phyloP scores from a whole-genome alignment of 2,888 invertebrate species.

The Ceramica pisi region DNA sequence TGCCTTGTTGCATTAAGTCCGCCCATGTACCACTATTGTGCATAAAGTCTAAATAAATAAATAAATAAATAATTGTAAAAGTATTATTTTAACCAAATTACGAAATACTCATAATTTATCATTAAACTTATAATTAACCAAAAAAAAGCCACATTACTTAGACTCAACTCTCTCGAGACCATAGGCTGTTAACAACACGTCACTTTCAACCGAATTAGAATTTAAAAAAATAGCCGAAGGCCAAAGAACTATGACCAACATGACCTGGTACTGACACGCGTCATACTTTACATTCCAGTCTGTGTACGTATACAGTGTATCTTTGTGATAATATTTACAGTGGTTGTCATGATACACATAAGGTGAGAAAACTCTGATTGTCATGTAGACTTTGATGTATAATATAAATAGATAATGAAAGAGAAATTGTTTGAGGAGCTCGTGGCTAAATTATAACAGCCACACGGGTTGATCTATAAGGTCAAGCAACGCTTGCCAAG shows the following conservation, averaged over 20 bases:
- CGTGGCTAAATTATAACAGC: too few relatives aligned
- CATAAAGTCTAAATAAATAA: too few relatives aligned
- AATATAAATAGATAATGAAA: not conserved
- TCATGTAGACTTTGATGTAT: not conserved
- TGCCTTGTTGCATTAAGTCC: too few relatives aligned
- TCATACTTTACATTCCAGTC: not conserved
- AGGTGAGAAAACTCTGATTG: not conserved
- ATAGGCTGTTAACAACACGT: not conserved
- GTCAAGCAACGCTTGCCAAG: too few relatives aligned
- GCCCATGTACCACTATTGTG: too few relatives aligned
- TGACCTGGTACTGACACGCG: slow-evolving; percentile 13
- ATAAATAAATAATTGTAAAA: too few relatives aligned
- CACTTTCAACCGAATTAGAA: slow-evolving; percentile 25
- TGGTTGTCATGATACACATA: not conserved
- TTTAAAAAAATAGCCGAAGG: slow-evolving; percentile 20
- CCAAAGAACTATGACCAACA: slow-evolving; percentile 7
- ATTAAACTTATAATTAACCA: not conserved
- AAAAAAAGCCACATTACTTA: not conserved
- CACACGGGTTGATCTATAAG: too few relatives aligned
- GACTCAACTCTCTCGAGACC: slow-evolving; percentile 22
- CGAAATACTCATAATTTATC: not conserved
- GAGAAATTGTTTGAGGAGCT: not conserved
- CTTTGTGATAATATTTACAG: not conserved
- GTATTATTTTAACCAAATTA: too few relatives aligned
- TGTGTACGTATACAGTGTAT: not conserved